These are phyloP conservation scores for Pelosia muscerda DNA, from an alignment of 2,888 invertebrate genomes.

Conservation along the genomic window DNA sequence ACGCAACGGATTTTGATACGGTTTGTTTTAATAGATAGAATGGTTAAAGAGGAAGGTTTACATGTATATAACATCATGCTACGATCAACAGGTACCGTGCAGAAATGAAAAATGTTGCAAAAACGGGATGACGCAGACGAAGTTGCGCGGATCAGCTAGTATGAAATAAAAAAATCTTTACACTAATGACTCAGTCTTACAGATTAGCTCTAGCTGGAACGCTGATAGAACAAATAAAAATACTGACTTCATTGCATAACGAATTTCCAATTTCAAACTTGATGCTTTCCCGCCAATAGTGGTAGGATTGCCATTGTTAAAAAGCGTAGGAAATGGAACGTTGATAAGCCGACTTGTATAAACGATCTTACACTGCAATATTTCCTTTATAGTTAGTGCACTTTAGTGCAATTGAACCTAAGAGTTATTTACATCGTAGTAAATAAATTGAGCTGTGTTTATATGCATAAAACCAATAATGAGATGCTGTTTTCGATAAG, in stretches of 20 bases:
- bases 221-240: constrained; percentile 43
- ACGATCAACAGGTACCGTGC: no score
- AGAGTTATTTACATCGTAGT: constrained; percentile 35
- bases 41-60: no score
- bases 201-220: neutral
- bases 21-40: no score
- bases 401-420: constrained; percentile 34
- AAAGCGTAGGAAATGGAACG: constrained; percentile 53
- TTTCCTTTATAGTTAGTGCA: constrained; percentile 26
- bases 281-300: constrained; percentile 56
- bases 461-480: constrained; percentile 18
- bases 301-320: constrained; percentile 49
- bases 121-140: no score
- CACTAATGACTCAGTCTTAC: neutral
- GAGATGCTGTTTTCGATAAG: constrained; percentile 18
- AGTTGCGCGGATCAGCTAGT: no score
- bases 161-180: no score
- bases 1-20: no score
- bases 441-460: constrained; percentile 36
- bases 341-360: constrained; percentile 49
- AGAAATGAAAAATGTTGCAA: no score
- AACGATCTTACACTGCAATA: constrained; percentile 30
- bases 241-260: constrained; percentile 51
- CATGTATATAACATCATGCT: no score
- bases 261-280: constrained; percentile 53